Conservation (phyloP, 2,888 invertebrate genomes). For the Amblyjoppa proteus region DNA sequence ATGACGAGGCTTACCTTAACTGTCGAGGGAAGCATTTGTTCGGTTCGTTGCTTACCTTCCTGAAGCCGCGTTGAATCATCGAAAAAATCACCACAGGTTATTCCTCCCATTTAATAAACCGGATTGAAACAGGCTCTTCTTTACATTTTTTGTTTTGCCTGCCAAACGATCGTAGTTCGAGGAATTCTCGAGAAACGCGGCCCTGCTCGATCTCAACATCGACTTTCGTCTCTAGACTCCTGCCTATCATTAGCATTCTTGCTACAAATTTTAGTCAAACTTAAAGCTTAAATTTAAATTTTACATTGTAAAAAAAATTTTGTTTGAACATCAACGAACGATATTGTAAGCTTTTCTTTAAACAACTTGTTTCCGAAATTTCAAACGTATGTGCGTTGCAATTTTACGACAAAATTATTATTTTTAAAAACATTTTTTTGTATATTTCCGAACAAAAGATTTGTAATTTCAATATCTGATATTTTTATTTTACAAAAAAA, state of each 20-base stretch:
- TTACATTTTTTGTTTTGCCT: neutral
- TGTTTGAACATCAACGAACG: too few relatives aligned
- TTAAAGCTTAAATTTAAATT: too few relatives aligned
- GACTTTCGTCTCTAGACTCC: neutral
- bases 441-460: too few relatives aligned
- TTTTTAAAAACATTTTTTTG: too few relatives aligned
- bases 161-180: neutral
- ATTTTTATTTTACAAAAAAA: too few relatives aligned
- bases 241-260: neutral
- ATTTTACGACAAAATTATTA: too few relatives aligned
- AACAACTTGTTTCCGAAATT: too few relatives aligned
- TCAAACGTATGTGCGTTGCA: too few relatives aligned
- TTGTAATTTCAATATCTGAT: too few relatives aligned
- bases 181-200: neutral
- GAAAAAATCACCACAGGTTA: neutral
- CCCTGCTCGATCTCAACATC: neutral
- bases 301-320: too few relatives aligned
- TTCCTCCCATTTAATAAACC: conserved; percentile 8
- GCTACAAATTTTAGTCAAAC: neutral
- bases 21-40: neutral
- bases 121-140: conserved; percentile 1
- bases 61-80: neutral
- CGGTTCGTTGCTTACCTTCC: neutral
- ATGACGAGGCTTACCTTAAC: conserved; percentile 3
- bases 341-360: too few relatives aligned